These are phyloP conservation scores for Bagarius yarrelli DNA, from an alignment of 2,113 vertebrate genomes.

Conservation along the genomic window DNA sequence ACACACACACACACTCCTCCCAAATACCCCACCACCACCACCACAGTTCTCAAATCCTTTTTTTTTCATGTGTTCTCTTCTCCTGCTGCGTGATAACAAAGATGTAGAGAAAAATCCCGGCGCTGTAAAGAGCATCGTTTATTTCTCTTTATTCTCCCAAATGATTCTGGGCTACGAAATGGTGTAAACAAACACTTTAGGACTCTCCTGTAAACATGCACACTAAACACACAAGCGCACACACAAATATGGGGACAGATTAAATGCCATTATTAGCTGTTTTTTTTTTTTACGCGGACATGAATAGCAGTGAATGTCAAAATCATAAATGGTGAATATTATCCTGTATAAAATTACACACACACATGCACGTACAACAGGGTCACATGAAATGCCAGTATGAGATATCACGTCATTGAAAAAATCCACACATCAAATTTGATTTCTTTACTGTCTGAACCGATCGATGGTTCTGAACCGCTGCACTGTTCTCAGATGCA, in stretches of 20 bases:
- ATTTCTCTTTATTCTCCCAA: not conserved
- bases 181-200: not conserved
- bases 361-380: too few species aligned
- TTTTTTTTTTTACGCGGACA: too few species aligned
- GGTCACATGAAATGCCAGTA: too few species aligned
- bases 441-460: not conserved
- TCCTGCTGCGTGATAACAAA: slow-evolving; percentile 48
- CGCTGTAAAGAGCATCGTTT: not conserved
- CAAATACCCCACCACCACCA: not conserved
- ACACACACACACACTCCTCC: slow-evolving; percentile 48
- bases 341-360: too few species aligned
- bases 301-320: too few species aligned
- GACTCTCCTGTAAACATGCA: slow-evolving; percentile 33
- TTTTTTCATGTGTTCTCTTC: slow-evolving; percentile 45
- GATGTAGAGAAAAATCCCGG: slow-evolving; percentile 34
- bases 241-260: not conserved
- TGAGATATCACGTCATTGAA: not conserved
- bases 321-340: too few species aligned
- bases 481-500: slow-evolving; percentile 18
- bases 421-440: not conserved
- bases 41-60: slow-evolving; percentile 29
- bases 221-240: not conserved
- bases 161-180: not conserved
- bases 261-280: not conserved
- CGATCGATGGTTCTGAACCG: slow-evolving; percentile 32